Base-by-base conservation (phyloP, 2,113 vertebrate genomes). In the Gallinago paraguaiae region DNA sequence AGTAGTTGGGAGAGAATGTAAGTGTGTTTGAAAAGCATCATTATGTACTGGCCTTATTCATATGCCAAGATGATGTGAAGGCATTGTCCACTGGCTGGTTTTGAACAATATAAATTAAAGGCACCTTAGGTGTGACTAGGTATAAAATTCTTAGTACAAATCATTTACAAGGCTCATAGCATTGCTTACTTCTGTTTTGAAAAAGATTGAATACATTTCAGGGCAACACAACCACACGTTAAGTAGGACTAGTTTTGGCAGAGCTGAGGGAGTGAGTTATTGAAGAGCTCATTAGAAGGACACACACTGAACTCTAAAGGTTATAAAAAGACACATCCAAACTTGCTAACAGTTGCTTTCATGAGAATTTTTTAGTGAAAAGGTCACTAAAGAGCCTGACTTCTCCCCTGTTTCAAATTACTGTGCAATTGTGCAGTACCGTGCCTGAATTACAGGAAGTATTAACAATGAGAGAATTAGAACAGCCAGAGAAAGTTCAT, bases 331-430 rank as follows among this genome's bases (percentile, higher is more conserved):
- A 92, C 61, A 86, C 30, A 89, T 86, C 39, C 78, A 80, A 95
- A 94, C 67, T 96, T 93, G 39, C 65, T 85, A 95, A 86, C 35
- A 45, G 83, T 88, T 83, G 33, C 45, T 88, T 97, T 96, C 90
- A 89, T 75, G 86, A 92, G 86, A 92, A 86, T 39, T 91, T 94
- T 88, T 37, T 33, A 86, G n/a, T 95, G 91, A 94, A 96, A 97
- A 97, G 93, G 94, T 96, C 94, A 81, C 59, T 77, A 88, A 96
- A 92, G 67, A 79, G 23, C n/a, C 64, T 87, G 92, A 93, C 79
- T 94, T 97, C 85, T 93, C 65, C 83, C 78, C 50, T 92, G 70
- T 64, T 96, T 70, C 92, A 95, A 96, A 96, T 95, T 97, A 76
- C 37, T 39, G 53, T 45, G n/a, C 78, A 86, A 85, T 70, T 91